phyloP scores from a whole-genome alignment of 2,113 vertebrate genomes.

The Myotis davidii region DNA sequence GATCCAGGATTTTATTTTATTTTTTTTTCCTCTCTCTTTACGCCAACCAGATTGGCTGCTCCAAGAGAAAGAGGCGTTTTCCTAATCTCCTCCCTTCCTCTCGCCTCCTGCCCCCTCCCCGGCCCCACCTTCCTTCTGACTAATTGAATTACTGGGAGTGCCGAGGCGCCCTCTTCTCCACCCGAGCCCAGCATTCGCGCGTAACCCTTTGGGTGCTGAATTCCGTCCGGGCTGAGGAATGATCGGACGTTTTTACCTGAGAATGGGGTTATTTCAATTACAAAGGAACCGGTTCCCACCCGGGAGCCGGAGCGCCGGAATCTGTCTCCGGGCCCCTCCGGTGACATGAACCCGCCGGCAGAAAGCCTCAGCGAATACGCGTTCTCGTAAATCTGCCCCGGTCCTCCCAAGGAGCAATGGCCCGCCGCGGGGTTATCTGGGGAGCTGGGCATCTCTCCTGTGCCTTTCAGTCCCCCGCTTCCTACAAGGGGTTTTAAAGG shows the following conservation, averaged over 20 bases:
- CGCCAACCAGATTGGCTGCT: constrained; percentile 83
- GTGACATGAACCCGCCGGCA: neutral
- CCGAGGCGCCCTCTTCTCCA: constrained; percentile 76
- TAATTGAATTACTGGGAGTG: constrained; percentile 93
- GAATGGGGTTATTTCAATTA: neutral
- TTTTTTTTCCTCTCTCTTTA: constrained; percentile 19
- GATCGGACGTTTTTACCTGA: constrained; percentile 49
- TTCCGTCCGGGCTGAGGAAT: neutral
- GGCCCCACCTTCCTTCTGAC: constrained; percentile 88
- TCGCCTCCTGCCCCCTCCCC: constrained; percentile 72
- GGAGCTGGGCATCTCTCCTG: neutral
- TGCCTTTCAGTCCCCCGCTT: neutral
- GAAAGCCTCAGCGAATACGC: neutral
- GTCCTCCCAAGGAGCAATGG: rapidly evolving
- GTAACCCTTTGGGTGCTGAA: constrained; percentile 81
- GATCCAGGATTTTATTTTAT: neutral
- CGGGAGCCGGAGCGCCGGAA: neutral
- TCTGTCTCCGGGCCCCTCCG: neutral
- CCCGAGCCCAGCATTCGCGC: constrained; percentile 35
- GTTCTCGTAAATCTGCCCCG: neutral
- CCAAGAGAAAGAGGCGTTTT: constrained; percentile 87
- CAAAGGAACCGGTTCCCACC: neutral
- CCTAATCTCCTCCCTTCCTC: constrained; percentile 70
- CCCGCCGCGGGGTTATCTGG: neutral
- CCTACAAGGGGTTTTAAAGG: neutral